Conservation (phyloP, 2,888 invertebrate genomes). For the Tetragnatha montana region DNA sequence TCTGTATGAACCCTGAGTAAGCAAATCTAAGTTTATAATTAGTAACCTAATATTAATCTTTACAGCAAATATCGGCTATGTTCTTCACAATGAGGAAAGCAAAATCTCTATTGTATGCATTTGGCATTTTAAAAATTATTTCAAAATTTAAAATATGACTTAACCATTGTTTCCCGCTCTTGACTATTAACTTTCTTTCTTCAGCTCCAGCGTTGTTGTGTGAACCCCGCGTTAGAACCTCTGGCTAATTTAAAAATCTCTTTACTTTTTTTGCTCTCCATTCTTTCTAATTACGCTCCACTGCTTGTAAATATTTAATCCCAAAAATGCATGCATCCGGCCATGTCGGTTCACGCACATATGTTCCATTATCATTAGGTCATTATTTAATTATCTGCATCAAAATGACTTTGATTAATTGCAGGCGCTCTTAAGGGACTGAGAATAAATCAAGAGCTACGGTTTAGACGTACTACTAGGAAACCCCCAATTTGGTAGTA, state of each 20-base stretch:
- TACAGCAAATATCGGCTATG: too few species aligned
- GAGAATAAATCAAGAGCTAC: background rate
- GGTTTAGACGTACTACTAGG: background rate
- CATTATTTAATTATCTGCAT: background rate
- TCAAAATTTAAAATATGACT: background rate
- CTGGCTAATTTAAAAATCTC: background rate
- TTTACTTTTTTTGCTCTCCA: too few species aligned
- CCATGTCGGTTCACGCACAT: background rate
- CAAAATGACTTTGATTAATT: conserved; percentile 15
- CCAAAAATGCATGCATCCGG: too few species aligned
- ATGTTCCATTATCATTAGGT: background rate
- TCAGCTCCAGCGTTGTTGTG: too few species aligned
- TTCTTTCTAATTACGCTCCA: too few species aligned
- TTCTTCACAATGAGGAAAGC: background rate
- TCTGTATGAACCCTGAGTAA: too few species aligned
- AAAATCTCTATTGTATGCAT: conserved; percentile 2
- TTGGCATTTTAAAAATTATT: background rate
- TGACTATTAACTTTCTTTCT: too few species aligned
- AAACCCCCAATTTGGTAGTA: background rate
- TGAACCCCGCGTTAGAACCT: background rate
- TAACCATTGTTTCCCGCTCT: background rate
- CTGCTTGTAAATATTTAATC: too few species aligned
- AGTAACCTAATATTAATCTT: too few species aligned
- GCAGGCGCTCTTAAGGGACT: background rate
- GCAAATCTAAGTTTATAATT: too few species aligned